Evolutionary conservation across 2,888 invertebrate species (phyloP).

Genomic region (Trimorus sp.): DNA sequence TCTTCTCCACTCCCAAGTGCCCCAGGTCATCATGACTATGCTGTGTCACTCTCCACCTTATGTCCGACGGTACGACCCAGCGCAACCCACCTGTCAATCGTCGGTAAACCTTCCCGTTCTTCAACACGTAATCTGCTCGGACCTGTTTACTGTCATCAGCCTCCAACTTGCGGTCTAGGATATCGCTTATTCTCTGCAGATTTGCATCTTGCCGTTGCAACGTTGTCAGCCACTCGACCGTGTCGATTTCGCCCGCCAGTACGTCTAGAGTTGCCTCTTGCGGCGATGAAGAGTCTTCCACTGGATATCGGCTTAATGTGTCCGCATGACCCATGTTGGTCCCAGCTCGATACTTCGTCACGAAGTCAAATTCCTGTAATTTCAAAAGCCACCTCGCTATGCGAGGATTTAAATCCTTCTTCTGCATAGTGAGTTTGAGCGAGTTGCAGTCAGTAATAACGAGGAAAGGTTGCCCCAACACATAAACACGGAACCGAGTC

Average conservation of each 20-base stretch:
- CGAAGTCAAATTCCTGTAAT: conserved; percentile 37
- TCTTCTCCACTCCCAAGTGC: conserved; percentile 18
- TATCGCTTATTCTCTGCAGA: conserved; percentile 3
- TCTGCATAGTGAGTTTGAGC: conserved; percentile 23
- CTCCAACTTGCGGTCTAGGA: no score
- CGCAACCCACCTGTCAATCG: neutral
- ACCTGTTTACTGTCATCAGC: conserved; percentile 6
- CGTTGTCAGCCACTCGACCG: conserved; percentile 17
- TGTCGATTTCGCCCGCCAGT: conserved; percentile 4
- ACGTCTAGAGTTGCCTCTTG: conserved; percentile 15
- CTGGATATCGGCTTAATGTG: conserved; percentile 18
- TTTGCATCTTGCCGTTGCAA: conserved; percentile 14
- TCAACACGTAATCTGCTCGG: neutral
- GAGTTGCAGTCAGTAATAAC: conserved; percentile 36
- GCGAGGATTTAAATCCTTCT: conserved; percentile 28
- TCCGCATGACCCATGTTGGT: conserved; percentile 34
- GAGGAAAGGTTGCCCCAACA: conserved; percentile 47
- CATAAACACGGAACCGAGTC: no score
- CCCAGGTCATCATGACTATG: conserved; percentile 21
- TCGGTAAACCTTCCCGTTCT: neutral
- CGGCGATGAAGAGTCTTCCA: neutral
- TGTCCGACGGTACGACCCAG: conserved; percentile 16
- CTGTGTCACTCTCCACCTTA: conserved; percentile 12
- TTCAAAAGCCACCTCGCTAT: conserved; percentile 37
- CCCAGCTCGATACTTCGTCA: conserved; percentile 21